Conservation (phyloP, 2,113 vertebrate species). For the Poicephalus meyeri region DNA sequence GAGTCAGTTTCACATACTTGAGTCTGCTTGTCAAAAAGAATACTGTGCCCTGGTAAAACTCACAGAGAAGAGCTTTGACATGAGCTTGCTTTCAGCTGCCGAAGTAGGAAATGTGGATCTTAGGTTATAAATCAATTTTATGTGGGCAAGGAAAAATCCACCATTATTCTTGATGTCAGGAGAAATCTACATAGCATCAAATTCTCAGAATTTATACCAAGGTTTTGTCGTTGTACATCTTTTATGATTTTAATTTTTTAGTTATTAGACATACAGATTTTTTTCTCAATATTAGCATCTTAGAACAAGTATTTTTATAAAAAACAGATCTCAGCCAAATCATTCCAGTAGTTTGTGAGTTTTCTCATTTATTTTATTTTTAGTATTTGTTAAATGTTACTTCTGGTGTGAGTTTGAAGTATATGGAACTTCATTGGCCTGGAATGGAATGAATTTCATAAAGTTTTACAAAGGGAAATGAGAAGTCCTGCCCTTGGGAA, state of each 20-base stretch:
- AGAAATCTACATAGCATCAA: neutral
- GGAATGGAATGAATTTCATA: neutral
- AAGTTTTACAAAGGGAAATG: neutral
- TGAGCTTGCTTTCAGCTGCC: neutral
- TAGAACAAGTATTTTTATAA: neutral
- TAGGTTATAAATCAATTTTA: constrained; percentile 17
- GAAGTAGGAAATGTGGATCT: neutral
- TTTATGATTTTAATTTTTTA: neutral
- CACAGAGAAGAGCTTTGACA: neutral
- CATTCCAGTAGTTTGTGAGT: neutral
- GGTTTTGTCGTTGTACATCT: neutral
- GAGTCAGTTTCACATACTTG: neutral
- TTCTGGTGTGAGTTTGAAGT: neutral
- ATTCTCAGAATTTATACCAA: neutral
- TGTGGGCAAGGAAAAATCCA: neutral
- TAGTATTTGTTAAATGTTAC: neutral
- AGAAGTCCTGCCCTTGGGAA: neutral
- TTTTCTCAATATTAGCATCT: neutral
- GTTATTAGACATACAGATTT: neutral
- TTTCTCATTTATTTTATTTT: neutral
- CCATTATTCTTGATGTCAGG: constrained; percentile 5
- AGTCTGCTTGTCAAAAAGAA: neutral
- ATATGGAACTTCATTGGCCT: neutral
- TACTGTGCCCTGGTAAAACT: neutral
- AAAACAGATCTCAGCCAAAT: neutral